These are phyloP conservation scores for Calcarius ornatus DNA, from an alignment of 2,113 vertebrate genomes.

Conservation along the genomic window DNA sequence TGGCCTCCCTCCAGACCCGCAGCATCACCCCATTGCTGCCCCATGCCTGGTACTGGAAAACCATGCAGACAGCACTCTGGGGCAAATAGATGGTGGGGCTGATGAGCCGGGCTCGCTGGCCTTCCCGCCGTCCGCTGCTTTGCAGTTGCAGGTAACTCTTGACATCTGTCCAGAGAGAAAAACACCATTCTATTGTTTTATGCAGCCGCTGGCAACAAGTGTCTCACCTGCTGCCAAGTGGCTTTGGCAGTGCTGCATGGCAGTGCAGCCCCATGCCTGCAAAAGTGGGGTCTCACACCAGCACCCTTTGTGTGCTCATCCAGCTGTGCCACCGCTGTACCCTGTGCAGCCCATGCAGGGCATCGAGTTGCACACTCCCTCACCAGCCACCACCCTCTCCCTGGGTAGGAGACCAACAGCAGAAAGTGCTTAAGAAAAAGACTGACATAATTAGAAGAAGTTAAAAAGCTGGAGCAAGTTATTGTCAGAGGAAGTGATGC, in stretches of 20 bases:
- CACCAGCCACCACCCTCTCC: not conserved
- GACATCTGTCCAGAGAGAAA: slow-evolving; percentile 70
- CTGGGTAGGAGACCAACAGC: not conserved
- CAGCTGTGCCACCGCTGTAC: not conserved
- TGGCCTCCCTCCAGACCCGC: slow-evolving; percentile 84
- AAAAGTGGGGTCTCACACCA: accelerated
- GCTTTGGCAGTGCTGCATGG: not conserved
- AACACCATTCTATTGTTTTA: not conserved
- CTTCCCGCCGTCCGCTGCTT: slow-evolving; percentile 78
- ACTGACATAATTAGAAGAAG: not conserved
- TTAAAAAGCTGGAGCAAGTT: not conserved
- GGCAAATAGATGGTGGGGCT: slow-evolving; percentile 86
- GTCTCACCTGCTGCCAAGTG: not conserved
- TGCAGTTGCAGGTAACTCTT: slow-evolving; percentile 86
- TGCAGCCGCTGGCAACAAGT: not conserved
- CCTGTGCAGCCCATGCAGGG: not conserved
- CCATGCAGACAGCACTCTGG: slow-evolving; percentile 85
- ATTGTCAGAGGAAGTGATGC: not conserved
- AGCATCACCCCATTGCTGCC: slow-evolving; percentile 85
- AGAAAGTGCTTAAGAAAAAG: not conserved
- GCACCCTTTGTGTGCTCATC: not conserved
- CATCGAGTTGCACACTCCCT: accelerated
- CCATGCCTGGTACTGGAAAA: slow-evolving; percentile 88
- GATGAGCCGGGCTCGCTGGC: slow-evolving; percentile 84
- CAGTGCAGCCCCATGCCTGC: not conserved